Percentiles rank a stretch among this genome's conserved stretches.
phyloP scores from a whole-genome alignment of 2,797 vertebrate genomes.

The Simalia tracyae region DNA sequence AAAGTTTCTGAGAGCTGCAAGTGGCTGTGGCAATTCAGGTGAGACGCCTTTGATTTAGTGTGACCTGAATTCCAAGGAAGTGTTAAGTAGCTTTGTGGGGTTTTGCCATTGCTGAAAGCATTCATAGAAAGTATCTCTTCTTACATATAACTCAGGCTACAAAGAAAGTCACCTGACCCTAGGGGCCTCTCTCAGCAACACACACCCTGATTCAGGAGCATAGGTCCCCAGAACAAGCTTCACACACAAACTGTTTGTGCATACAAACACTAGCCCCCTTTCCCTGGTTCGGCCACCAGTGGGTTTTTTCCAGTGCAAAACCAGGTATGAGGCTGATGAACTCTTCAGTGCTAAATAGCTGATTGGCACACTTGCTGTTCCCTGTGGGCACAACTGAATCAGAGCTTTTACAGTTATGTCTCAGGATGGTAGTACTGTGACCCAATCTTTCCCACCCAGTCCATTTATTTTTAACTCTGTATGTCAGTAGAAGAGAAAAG shows the following conservation, averaged over 20 bases:
- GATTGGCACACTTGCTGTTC: neutral
- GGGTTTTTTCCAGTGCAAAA: neutral
- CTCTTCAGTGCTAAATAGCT: neutral
- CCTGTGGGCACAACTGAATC: neutral
- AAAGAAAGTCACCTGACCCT: neutral
- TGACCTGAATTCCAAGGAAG: neutral
- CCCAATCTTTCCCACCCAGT: constrained; percentile 48
- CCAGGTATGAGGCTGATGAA: neutral
- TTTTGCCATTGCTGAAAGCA: neutral
- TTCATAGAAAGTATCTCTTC: neutral
- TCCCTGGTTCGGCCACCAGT: neutral
- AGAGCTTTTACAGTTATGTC: constrained; percentile 1
- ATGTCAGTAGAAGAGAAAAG: constrained; percentile 58
- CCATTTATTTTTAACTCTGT: constrained; percentile 17
- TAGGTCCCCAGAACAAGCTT: neutral
- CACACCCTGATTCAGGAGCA: neutral
- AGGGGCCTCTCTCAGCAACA: neutral
- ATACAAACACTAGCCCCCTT: neutral
- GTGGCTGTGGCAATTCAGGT: neutral
- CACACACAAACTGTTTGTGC: neutral
- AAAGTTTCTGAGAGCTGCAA: neutral
- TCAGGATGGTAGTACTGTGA: constrained; percentile 50
- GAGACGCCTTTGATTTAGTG: neutral
- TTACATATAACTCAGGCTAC: no score
- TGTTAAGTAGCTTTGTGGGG: neutral